Conservation (phyloP, 2,797 vertebrate species). For the Petrocephalus schoutedeni region DNA sequence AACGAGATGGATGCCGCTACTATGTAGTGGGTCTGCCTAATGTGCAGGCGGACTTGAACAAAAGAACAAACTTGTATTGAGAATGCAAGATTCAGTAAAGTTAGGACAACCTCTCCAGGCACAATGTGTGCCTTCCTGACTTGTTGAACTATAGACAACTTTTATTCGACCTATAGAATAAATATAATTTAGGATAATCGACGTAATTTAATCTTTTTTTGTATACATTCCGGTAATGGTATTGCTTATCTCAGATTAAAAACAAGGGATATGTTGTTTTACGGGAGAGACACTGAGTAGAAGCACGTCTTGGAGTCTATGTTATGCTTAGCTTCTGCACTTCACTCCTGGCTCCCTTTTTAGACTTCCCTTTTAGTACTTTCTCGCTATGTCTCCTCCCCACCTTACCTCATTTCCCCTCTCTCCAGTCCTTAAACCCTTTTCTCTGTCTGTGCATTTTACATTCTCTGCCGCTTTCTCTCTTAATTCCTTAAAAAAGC, state of each 20-base stretch:
- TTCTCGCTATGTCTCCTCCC: not conserved
- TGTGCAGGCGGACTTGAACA: not conserved
- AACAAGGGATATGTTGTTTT: not conserved
- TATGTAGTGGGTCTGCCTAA: not conserved
- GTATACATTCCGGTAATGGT: not conserved
- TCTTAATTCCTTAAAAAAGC: not conserved
- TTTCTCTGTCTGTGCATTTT: not conserved
- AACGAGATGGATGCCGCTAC: not conserved
- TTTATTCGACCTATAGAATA: not conserved
- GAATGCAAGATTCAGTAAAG: not conserved
- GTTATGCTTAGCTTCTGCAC: not conserved
- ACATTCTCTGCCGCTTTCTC: not conserved
- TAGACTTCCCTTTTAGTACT: not conserved
- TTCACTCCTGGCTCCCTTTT: not conserved
- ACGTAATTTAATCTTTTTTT: not conserved
- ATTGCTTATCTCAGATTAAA: not conserved
- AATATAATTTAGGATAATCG: not conserved
- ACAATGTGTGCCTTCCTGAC: not conserved
- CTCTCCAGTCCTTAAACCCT: not conserved
- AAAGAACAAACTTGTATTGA: not conserved
- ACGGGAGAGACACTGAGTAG: not conserved
- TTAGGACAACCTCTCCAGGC: not conserved
- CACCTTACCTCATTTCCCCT: slow-evolving; percentile 1
- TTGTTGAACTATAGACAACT: not conserved
- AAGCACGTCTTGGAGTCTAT: not conserved